Base-by-base conservation (phyloP, 2,113 vertebrate genomes). In the Recurvirostra avosetta region DNA sequence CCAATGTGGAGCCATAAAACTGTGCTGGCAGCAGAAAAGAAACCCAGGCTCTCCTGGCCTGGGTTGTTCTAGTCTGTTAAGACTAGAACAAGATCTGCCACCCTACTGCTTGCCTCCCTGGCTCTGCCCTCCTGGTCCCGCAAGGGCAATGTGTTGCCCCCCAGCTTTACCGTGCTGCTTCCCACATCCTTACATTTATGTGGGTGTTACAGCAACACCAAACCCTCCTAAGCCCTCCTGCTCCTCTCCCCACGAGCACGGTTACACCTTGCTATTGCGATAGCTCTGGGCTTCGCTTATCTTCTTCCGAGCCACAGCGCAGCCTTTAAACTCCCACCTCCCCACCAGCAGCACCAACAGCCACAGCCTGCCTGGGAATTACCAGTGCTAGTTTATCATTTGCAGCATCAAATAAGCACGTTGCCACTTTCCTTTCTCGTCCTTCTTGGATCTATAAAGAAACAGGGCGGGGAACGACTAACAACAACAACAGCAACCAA, bases 131-230 rank as follows among this genome's bases (percentile, higher is more conserved):
- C 38, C 43, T 40, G 56, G 9, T 43, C 66, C 73, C 8, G 2
- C 0, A 0, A 40, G 40, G 58, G 32, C 0, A 2, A 55, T 2
- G 14, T 32, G 59, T 52, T 75, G 32, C 19, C 27, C 41, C 36
- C 6, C 3, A 2, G 47, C 49, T 75, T 63, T 40, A 21, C 50
- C 36, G 21, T 1, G 38, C 82, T 75, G 52, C 43, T 32, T 79
- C 71, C 47, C 71, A 43, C 26, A 73, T 8, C 89, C 71, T 62
- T 12, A 15, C 15, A 15, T 12, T 49, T 8, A 65, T 0, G 9
- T 5, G 38, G 47, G 38, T 17, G 27, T 50, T 55, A 56, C 43
- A 72, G 88, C 66, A 90, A 4, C 66, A 38, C 23, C 65, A 66
- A 80, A 26, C 56, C 61, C 40, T 45, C 50, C 52, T 10, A 10